Evolutionary conservation across 2,888 invertebrate genomes (phyloP), one percentile per base, ranked within the genome.

Genomic region (Meteorus cinctellus): DNA sequence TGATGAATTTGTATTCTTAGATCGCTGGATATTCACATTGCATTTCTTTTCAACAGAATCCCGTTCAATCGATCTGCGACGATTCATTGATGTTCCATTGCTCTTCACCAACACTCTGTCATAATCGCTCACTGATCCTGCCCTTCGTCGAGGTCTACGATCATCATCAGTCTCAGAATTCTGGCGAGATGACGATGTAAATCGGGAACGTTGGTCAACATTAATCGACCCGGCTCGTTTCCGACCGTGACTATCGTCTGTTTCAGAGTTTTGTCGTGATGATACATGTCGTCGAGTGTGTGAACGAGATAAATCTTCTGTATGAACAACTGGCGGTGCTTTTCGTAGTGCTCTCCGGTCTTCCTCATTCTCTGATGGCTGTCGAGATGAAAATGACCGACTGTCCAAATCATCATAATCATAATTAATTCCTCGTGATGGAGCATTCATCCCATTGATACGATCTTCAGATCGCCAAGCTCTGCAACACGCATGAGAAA

Each of bases 401-500:
- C 76, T 80, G 48, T 80, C 83, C 14, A 82, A 69, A 12, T 85
- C 84, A 55, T 85, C 84, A 74, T 83, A 84, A 62, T 86, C 84
- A 65, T 81, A 81, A 63, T 80, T 79, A 6, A 55, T 31, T 36
- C 12, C 41, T 65, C 80, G 78, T 19, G 83, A 74, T 0, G 84
- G 77, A 1, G 83, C 31, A 67, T 48, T n/a, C 0, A 62, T 41
- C 19, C 84, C 84, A 63, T 82, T 84, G 68, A 87, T 81, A 72
- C 85, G 80, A 31, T 89, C 89, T 34, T 89, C 89, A 0, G 88
- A 87, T 76, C 85, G 83, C 84, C 88, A 83, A 29, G 84, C 82
- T 34, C 82, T 82, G 67, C n/a, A 77, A 72, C 51, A 73, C 10
- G 68, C 45, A 16, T 24, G 24, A 24, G 24, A 24, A 24, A 24